Evolutionary conservation across 2,113 vertebrate genomes (phyloP).

Genomic region (Octodon degus): DNA sequence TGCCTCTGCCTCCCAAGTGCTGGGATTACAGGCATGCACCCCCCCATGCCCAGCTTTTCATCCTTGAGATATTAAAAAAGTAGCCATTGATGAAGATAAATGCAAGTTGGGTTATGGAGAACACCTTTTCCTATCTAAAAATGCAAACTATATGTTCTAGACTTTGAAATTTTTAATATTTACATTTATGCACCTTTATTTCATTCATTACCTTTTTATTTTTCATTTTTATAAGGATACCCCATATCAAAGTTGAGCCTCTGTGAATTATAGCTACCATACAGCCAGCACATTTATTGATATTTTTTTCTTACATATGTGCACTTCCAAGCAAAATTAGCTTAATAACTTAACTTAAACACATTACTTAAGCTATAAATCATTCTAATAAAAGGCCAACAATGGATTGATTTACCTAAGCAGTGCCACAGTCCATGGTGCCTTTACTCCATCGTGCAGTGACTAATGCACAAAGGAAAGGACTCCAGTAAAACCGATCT

Average conservation of each 20-base stretch:
- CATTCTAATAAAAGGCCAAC: neutral
- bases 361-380: neutral
- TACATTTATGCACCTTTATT: conserved; percentile 27
- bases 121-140: conserved; percentile 26
- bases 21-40: too few relatives aligned
- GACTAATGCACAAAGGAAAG: conserved; percentile 37
- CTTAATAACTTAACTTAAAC: neutral
- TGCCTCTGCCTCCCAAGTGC: too few relatives aligned
- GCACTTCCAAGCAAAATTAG: neutral
- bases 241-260: neutral
- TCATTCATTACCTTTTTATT: conserved; percentile 1
- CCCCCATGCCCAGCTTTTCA: too few relatives aligned
- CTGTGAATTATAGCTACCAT: neutral
- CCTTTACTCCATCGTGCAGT: neutral
- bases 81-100: neutral
- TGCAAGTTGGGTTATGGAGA: neutral
- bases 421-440: neutral
- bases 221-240: neutral
- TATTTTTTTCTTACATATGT: neutral
- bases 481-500: neutral
- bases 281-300: neutral
- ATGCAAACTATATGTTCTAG: neutral
- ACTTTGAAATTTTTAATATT: neutral
- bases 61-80: neutral
- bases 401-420: conserved; percentile 26